A percentile compares a stretch with the other conserved stretches of the same genome.
Evolutionary conservation across 1,140 invertebrate genomes (phyloP).

Genomic region (Melitaea cinxia): DNA sequence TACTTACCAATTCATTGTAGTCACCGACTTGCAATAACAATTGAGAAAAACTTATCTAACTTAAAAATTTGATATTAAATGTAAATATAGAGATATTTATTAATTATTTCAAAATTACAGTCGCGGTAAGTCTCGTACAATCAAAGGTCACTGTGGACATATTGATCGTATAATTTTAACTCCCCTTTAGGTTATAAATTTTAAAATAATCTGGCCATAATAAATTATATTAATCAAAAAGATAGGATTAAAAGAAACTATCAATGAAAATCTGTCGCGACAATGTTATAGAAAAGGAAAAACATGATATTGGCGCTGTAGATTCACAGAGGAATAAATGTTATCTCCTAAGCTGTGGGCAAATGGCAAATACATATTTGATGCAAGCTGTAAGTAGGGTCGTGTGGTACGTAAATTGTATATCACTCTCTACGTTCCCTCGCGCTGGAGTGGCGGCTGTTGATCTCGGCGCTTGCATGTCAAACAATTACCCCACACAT

Average conservation of each 20-base stretch:
- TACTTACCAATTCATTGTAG: constrained; percentile 8
- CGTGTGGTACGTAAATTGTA: constrained; percentile 42
- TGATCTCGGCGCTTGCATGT: constrained; percentile 74
- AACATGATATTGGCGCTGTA: constrained; percentile 1
- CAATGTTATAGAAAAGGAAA: not conserved
- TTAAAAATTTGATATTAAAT: not conserved
- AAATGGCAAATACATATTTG: constrained; percentile 39
- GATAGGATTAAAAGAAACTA: no score
- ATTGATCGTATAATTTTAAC: no score
- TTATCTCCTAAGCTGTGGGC: constrained; percentile 18
- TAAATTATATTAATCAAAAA: no score
- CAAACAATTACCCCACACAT: constrained; percentile 75
- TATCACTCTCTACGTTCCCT: constrained; percentile 50
- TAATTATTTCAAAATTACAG: no score
- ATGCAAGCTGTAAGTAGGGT: constrained; percentile 34
- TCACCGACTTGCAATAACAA: not conserved
- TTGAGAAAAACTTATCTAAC: not conserved
- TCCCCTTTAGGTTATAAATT: no score
- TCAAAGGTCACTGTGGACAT: no score
- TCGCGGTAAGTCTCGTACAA: no score
- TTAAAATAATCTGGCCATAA: no score
- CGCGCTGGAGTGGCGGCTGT: constrained; percentile 50
- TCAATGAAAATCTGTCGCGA: no score
- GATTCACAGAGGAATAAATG: constrained; percentile 25
- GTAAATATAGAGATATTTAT: no score